Conservation (phyloP, 2,797 vertebrate genomes). For the Chiloscyllium punctatum region DNA sequence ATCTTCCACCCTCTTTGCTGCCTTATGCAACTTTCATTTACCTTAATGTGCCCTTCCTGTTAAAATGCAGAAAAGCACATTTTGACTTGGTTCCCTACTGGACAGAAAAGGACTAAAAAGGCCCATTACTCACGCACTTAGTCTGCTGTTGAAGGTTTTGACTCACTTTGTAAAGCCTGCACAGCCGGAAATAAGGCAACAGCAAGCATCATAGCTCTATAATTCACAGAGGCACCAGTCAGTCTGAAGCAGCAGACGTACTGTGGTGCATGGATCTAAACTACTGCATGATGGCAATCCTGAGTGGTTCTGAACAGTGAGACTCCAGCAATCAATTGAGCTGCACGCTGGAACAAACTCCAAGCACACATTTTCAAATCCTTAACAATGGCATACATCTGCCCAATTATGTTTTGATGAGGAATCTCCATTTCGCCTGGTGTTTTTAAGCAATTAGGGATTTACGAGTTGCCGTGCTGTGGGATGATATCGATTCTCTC, state of each 20-base stretch:
- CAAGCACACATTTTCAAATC: background rate
- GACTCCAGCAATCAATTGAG: background rate
- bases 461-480: background rate
- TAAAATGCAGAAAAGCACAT: background rate
- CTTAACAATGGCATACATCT: background rate
- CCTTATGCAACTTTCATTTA: background rate
- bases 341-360: background rate
- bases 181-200: background rate
- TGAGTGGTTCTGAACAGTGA: background rate
- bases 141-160: background rate
- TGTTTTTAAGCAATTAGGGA: background rate
- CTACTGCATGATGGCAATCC: background rate
- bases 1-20: too few relatives aligned
- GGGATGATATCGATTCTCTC: background rate
- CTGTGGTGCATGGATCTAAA: background rate
- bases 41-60: background rate
- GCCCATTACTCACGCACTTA: background rate
- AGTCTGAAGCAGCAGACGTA: background rate
- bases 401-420: background rate
- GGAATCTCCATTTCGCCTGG: too few relatives aligned
- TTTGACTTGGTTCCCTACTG: background rate
- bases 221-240: slow-evolving; percentile 28
- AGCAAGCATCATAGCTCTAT: too few relatives aligned
- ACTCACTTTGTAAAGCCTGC: background rate
- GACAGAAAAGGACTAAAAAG: background rate